These are phyloP conservation scores for Venusia cambrica DNA, from an alignment of 2,888 invertebrate genomes.

Conservation along the genomic window DNA sequence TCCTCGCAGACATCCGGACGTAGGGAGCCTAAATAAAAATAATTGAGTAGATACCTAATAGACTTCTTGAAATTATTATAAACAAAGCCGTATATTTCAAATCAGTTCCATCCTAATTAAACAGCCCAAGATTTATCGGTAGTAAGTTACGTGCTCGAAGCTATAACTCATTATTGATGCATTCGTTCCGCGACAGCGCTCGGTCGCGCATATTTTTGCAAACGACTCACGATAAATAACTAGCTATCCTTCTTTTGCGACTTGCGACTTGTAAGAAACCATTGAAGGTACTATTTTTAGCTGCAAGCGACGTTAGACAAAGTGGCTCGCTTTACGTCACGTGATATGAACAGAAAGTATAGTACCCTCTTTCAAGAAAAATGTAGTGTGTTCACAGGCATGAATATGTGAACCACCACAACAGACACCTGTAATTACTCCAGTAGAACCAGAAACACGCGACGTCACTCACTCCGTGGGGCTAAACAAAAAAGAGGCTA, in stretches of 20 bases:
- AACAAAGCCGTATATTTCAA: constrained; percentile 3
- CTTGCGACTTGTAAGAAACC: constrained; percentile 13
- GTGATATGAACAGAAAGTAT: too few species aligned
- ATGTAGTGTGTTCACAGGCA: too few species aligned
- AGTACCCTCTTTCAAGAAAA: too few species aligned
- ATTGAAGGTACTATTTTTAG: constrained; percentile 19
- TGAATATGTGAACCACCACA: constrained; percentile 9
- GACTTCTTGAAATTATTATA: too few species aligned
- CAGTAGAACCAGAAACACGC: constrained; percentile 60
- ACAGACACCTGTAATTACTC: constrained; percentile 33
- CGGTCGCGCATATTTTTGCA: constrained; percentile 41
- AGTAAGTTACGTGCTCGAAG: constrained; percentile 28
- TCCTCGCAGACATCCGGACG: too few species aligned
- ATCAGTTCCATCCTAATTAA: constrained; percentile 16
- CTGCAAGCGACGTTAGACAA: constrained; percentile 10
- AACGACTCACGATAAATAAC: constrained; percentile 33
- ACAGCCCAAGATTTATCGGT: constrained; percentile 17
- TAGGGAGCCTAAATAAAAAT: too few species aligned
- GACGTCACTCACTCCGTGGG: constrained; percentile 53
- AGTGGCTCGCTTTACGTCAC: too few species aligned
- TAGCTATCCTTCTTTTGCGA: constrained; percentile 27
- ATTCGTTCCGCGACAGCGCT: constrained; percentile 43
- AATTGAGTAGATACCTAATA: too few species aligned
- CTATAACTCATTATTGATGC: constrained; percentile 48
- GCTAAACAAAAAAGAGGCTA: constrained; percentile 29